Conservation (phyloP, 1,140 invertebrate genomes). For the Dendrolimus punctatus region DNA sequence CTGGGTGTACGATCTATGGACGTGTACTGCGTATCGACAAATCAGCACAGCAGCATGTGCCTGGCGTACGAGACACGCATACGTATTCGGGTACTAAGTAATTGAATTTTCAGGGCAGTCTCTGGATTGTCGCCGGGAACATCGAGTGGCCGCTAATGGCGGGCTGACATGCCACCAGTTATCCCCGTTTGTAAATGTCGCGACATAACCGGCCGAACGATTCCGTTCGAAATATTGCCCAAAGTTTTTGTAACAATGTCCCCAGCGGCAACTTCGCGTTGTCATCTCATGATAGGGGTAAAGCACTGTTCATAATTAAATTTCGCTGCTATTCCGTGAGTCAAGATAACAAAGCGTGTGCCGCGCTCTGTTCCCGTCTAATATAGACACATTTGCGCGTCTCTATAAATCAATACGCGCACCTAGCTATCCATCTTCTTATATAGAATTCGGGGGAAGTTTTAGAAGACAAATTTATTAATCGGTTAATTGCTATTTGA, state of each 20-base stretch:
- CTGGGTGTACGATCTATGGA: constrained; percentile 1
- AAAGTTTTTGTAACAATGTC: constrained; percentile 22
- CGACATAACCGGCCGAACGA: constrained; percentile 13
- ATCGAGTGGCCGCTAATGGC: constrained; percentile 31
- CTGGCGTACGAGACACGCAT: constrained; percentile 24
- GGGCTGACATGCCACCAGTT: constrained; percentile 32
- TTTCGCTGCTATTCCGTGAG: constrained; percentile 14
- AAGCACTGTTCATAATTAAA: constrained; percentile 32
- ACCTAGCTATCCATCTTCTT: neutral
- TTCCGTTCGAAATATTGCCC: constrained; percentile 16
- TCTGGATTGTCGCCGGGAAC: constrained; percentile 25
- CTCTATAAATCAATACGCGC: constrained; percentile 1
- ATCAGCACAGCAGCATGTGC: constrained; percentile 15
- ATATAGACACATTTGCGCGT: neutral
- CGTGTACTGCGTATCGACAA: constrained; percentile 26
- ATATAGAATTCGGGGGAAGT: neutral
- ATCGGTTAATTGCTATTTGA: constrained; percentile 36
- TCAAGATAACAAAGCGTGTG: constrained; percentile 11
- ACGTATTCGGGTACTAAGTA: constrained; percentile 35
- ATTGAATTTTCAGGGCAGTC: constrained; percentile 49
- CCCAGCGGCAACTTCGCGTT: constrained; percentile 16
- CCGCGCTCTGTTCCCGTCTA: neutral
- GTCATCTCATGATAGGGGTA: constrained; percentile 20
- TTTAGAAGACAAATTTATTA: constrained; percentile 14
- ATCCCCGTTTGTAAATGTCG: constrained; percentile 33